phyloP scores from a whole-genome alignment of 2,113 vertebrate genomes.

The Chaenogobius annularis region DNA sequence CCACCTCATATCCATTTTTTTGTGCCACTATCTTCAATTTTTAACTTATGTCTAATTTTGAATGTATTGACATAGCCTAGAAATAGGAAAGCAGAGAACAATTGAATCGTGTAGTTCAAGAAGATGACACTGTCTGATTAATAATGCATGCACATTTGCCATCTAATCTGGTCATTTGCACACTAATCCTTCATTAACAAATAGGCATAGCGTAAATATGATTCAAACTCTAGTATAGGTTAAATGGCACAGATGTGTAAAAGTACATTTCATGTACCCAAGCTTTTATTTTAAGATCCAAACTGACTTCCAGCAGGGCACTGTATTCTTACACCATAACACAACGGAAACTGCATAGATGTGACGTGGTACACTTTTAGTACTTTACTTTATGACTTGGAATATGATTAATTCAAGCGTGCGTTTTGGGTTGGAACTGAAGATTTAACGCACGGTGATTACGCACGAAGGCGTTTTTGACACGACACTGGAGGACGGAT shows the following conservation, averaged over 20 bases:
- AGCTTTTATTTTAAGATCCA: background rate
- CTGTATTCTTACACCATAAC: background rate
- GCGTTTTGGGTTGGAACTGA: background rate
- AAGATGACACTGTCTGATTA: background rate
- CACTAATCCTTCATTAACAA: background rate
- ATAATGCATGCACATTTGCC: background rate
- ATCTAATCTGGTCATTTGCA: background rate
- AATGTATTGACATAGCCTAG: too few relatives aligned
- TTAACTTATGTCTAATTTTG: too few relatives aligned
- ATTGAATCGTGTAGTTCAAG: background rate
- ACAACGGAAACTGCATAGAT: background rate
- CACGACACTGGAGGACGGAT: constrained; percentile 4
- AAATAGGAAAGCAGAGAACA: background rate
- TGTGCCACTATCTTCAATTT: background rate
- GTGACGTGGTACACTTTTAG: background rate
- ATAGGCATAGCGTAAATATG: background rate
- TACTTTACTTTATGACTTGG: background rate
- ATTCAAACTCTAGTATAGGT: too few relatives aligned
- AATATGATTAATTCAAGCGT: background rate
- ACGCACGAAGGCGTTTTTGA: constrained; percentile 5
- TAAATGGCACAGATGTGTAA: background rate
- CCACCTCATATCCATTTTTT: background rate
- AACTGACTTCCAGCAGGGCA: background rate
- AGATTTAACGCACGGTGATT: constrained; percentile 11
- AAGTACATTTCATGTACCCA: background rate